Conservation (phyloP, 2,888 invertebrate genomes). For the Chironomus tentans region DNA sequence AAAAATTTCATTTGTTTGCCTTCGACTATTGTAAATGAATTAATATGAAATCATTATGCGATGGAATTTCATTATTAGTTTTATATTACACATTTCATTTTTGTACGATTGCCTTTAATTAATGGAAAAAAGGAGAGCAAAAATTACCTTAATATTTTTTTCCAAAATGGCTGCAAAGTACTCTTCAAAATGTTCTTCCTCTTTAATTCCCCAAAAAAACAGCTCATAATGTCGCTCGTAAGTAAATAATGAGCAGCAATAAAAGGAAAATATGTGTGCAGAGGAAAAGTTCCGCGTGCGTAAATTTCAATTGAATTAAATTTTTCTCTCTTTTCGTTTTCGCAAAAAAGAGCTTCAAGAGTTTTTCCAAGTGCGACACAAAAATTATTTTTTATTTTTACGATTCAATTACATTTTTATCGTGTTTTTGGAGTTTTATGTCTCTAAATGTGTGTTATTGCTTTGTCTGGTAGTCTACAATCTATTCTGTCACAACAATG, state of each 20-base stretch:
- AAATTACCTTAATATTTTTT: not conserved
- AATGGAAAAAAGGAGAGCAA: not conserved
- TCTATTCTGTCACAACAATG: too few species aligned
- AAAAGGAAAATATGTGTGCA: not conserved
- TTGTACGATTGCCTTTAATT: not conserved
- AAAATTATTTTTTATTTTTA: not conserved
- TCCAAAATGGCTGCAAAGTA: not conserved
- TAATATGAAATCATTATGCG: too few species aligned
- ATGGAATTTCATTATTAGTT: too few species aligned
- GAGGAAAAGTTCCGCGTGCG: not conserved
- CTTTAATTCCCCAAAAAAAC: not conserved
- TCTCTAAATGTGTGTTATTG: not conserved
- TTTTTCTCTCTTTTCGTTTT: not conserved
- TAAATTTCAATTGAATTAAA: constrained; percentile 12
- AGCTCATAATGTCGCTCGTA: not conserved
- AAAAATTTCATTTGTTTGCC: not conserved
- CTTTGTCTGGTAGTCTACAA: too few species aligned
- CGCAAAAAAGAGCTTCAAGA: not conserved
- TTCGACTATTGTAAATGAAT: not conserved
- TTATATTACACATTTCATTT: too few species aligned
- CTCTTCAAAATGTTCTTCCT: not conserved
- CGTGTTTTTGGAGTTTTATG: not conserved
- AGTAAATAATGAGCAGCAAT: constrained; percentile 22
- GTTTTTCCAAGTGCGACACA: not conserved
- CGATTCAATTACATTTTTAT: constrained; percentile 5